Evolutionary conservation across 2,113 vertebrate species (phyloP).

Genomic region (Prietella phreatophila): DNA sequence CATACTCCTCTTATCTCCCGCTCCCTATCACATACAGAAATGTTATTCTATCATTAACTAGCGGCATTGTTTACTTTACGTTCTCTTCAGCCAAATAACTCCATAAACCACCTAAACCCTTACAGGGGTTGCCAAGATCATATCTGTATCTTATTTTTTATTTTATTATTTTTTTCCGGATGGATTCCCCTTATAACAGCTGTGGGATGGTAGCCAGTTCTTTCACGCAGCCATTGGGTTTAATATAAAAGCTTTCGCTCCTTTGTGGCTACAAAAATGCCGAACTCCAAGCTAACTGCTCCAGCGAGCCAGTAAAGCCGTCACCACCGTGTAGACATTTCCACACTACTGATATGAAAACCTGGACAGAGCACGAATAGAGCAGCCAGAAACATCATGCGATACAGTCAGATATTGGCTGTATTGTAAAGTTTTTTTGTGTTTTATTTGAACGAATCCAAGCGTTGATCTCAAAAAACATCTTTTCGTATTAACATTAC

Average conservation of each 20-base stretch:
- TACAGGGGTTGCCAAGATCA: conserved; percentile 2
- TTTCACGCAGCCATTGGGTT: conserved; percentile 55
- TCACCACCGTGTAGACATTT: conserved; percentile 47
- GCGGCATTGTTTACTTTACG: conserved; percentile 33
- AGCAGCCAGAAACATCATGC: neutral
- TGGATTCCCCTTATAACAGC: conserved; percentile 38
- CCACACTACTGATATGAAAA: conserved; percentile 24
- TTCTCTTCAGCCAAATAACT: conserved; percentile 42
- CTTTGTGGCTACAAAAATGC: conserved; percentile 57
- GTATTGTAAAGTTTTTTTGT: neutral
- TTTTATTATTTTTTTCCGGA: neutral
- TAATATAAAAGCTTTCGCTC: conserved; percentile 53
- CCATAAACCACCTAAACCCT: conserved; percentile 29
- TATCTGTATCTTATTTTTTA: neutral
- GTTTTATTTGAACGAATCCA: neutral
- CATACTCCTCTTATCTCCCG: conserved; percentile 44
- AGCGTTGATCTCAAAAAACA: neutral
- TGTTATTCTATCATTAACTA: conserved; percentile 44
- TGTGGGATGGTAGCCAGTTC: conserved; percentile 47
- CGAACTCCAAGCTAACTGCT: conserved; percentile 48
- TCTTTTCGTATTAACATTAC: neutral
- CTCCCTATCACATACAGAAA: conserved; percentile 33
- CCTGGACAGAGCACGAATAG: neutral
- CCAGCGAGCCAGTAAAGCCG: conserved; percentile 58
- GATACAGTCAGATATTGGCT: neutral